phyloP scores from a whole-genome alignment of 2,113 vertebrate species.

The Laterallus jamaicensis region DNA sequence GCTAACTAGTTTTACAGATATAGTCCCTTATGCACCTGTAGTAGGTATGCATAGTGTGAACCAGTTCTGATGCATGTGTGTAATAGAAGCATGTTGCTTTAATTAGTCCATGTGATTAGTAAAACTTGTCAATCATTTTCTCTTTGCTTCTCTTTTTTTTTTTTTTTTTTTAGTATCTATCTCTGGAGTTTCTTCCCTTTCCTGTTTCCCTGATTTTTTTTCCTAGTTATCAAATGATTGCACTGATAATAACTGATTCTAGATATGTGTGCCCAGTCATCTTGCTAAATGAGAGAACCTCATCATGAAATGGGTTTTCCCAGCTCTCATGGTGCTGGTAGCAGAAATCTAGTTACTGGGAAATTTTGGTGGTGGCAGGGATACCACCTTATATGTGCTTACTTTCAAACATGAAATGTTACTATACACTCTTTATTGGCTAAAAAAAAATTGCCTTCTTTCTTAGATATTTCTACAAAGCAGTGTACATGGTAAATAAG shows the following conservation, averaged over 20 bases:
- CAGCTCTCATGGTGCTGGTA: background rate
- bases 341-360: background rate
- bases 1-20: background rate
- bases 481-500: slow-evolving; percentile 12
- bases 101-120: background rate
- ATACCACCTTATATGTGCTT: background rate
- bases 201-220: background rate
- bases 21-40: background rate
- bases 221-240: background rate
- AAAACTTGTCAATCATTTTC: background rate
- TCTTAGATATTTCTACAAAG: slow-evolving; percentile 42
- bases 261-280: background rate
- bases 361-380: background rate
- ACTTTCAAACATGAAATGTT: background rate
- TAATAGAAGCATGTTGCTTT: background rate
- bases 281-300: background rate
- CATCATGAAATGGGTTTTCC: background rate
- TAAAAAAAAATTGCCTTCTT: background rate
- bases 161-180: background rate
- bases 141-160: background rate
- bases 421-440: background rate
- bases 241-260: background rate
- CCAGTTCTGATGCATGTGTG: background rate
- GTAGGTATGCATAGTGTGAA: background rate
- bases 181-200: background rate